Conservation (phyloP, 2,888 invertebrate genomes). For the Caenorhabditis zanzibari region DNA sequence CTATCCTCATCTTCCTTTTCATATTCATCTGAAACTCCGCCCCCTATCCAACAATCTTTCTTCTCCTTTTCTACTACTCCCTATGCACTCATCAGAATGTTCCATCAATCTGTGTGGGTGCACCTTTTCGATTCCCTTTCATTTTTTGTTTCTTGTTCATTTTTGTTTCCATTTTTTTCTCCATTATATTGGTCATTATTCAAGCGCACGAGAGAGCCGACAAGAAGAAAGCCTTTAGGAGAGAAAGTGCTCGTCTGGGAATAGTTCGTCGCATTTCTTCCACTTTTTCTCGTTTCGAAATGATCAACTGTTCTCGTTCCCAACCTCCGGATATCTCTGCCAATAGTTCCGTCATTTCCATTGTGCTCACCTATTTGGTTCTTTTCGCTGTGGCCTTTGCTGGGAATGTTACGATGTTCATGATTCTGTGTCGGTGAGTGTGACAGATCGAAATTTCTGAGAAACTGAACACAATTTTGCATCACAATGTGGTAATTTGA, state of each 20-base stretch:
- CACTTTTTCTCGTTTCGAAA: slow-evolving; percentile 6
- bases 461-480: too few relatives aligned
- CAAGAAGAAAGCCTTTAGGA: slow-evolving; percentile 26
- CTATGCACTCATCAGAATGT: slow-evolving; percentile 15
- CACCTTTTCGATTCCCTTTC: slow-evolving; percentile 28
- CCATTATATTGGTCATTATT: slow-evolving; percentile 54
- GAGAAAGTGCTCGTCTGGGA: slow-evolving; percentile 48
- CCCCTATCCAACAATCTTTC: not conserved
- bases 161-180: too few relatives aligned
- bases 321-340: slow-evolving; percentile 51
- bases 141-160: slow-evolving; percentile 14
- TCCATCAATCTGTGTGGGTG: slow-evolving; percentile 23
- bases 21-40: slow-evolving; percentile 8
- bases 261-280: slow-evolving; percentile 31
- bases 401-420: slow-evolving; percentile 80
- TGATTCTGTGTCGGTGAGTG: slow-evolving; percentile 78
- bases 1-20: not conserved
- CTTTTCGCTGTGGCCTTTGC: slow-evolving; percentile 78
- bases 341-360: slow-evolving; percentile 55
- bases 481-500: too few relatives aligned
- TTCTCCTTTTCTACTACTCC: not conserved
- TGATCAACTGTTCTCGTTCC: slow-evolving; percentile 58
- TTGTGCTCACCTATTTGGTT: slow-evolving; percentile 69
- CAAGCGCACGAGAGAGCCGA: slow-evolving; percentile 36
- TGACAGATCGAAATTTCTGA: not conserved